Percentiles rank a stretch among this genome's conserved stretches.
Evolutionary conservation across 2,797 vertebrate genomes (phyloP).

Genomic region (Crypturellus tataupa): DNA sequence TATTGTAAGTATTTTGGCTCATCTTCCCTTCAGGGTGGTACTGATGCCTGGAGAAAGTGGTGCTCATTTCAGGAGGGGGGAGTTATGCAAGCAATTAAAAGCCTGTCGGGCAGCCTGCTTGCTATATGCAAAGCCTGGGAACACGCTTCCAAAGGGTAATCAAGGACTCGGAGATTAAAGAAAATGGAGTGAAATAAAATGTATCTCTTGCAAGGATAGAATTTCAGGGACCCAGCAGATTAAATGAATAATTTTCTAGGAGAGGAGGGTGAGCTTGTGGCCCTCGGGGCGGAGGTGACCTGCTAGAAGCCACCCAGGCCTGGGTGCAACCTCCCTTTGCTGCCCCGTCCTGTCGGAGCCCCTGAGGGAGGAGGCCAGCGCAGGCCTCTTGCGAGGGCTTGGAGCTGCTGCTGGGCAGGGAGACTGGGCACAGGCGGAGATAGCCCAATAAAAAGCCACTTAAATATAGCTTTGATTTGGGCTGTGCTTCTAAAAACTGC

Average conservation of each 20-base stretch:
- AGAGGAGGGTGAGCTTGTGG: background rate
- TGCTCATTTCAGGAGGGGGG: background rate
- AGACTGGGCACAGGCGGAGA: background rate
- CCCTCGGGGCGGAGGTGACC: background rate
- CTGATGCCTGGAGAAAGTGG: background rate
- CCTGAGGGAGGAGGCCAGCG: background rate
- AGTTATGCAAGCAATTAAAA: background rate
- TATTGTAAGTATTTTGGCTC: slow-evolving; percentile 21
- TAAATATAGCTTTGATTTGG: background rate
- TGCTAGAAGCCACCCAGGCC: background rate
- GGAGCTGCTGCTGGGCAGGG: background rate
- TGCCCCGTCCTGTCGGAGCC: background rate
- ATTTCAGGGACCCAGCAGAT: background rate
- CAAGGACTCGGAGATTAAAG: background rate
- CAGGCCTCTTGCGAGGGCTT: background rate
- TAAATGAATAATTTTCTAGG: background rate
- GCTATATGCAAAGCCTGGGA: background rate
- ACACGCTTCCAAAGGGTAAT: background rate
- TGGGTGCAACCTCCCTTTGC: background rate
- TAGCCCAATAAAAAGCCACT: background rate
- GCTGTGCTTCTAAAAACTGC: background rate
- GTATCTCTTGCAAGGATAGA: background rate
- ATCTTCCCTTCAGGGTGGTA: slow-evolving; percentile 33
- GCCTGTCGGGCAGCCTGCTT: background rate
- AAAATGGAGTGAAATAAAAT: background rate